Conservation (phyloP, 2,797 vertebrate genomes). For the Betta splendens region DNA sequence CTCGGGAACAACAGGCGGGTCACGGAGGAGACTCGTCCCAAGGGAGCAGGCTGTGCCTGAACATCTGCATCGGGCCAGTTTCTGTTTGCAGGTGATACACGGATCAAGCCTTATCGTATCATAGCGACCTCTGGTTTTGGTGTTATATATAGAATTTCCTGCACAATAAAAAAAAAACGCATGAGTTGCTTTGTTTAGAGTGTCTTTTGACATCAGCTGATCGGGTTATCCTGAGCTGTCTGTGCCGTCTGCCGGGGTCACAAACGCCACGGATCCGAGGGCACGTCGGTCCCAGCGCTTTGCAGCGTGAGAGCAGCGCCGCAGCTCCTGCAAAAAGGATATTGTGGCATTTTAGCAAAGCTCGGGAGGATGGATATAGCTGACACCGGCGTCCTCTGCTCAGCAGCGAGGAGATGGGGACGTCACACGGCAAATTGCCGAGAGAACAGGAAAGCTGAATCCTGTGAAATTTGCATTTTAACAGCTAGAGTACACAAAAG, state of each 20-base stretch:
- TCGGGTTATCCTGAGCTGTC: conserved; percentile 11
- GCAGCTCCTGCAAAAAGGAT: conserved; percentile 49
- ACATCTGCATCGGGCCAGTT: conserved; percentile 17
- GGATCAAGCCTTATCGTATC: conserved; percentile 23
- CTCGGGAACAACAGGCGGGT: conserved; percentile 19
- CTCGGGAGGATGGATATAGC: conserved; percentile 65
- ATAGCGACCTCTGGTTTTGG: conserved; percentile 18
- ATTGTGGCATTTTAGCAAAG: conserved; percentile 52
- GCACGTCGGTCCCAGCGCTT: conserved; percentile 18
- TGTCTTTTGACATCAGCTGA: conserved; percentile 25
- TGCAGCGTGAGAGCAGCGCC: conserved; percentile 30
- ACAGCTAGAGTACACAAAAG: conserved; percentile 72
- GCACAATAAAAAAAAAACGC: conserved; percentile 27
- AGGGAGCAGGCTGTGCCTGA: conserved; percentile 17
- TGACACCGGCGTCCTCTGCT: conserved; percentile 65
- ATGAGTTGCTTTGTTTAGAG: conserved; percentile 26
- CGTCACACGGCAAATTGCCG: conserved; percentile 69
- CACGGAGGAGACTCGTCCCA: conserved; percentile 13
- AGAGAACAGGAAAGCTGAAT: conserved; percentile 72
- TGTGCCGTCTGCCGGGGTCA: conserved; percentile 30
- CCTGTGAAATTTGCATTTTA: conserved; percentile 78
- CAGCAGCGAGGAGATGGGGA: conserved; percentile 63
- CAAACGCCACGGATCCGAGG: conserved; percentile 41
- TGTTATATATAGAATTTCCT: conserved; percentile 36
- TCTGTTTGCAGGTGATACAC: conserved; percentile 27